Conservation (phyloP, 1,140 invertebrate species). For the Scaptodrosophila lebanonensis region DNA sequence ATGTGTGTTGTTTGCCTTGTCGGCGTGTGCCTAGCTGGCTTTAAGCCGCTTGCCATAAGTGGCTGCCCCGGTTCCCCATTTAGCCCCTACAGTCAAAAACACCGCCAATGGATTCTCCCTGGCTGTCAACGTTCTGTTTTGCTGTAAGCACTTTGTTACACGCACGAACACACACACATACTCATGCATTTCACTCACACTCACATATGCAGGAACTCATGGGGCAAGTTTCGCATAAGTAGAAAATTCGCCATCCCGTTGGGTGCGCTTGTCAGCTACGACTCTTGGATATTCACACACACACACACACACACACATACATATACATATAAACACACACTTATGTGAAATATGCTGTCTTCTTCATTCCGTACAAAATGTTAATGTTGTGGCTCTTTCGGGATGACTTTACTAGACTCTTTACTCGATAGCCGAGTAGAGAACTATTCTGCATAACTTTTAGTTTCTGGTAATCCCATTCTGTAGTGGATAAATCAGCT, state of each 20-base stretch:
- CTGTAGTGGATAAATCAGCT: too few relatives aligned
- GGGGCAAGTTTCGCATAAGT: neutral
- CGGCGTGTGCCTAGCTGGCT: neutral
- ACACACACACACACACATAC: too few relatives aligned
- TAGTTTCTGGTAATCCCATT: too few relatives aligned
- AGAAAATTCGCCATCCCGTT: neutral
- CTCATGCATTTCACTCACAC: constrained; percentile 21
- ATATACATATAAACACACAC: too few relatives aligned
- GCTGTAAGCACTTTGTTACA: constrained; percentile 16
- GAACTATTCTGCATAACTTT: too few relatives aligned
- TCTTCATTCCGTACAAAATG: too few relatives aligned
- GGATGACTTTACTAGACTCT: too few relatives aligned
- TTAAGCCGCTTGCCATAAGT: constrained; percentile 42
- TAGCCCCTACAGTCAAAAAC: neutral
- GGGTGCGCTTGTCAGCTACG: too few relatives aligned
- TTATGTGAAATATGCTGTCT: too few relatives aligned
- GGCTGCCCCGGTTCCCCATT: constrained; percentile 22
- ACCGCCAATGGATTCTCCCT: neutral
- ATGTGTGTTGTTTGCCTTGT: neutral
- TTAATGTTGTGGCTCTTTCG: too few relatives aligned
- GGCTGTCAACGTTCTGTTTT: constrained; percentile 23
- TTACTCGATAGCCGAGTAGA: too few relatives aligned
- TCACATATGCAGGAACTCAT: constrained; percentile 13
- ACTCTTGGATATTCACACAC: too few relatives aligned
- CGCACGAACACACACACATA: constrained; percentile 1